phyloP scores from a whole-genome alignment of 2,113 vertebrate genomes.

The Menidia beryllina region DNA sequence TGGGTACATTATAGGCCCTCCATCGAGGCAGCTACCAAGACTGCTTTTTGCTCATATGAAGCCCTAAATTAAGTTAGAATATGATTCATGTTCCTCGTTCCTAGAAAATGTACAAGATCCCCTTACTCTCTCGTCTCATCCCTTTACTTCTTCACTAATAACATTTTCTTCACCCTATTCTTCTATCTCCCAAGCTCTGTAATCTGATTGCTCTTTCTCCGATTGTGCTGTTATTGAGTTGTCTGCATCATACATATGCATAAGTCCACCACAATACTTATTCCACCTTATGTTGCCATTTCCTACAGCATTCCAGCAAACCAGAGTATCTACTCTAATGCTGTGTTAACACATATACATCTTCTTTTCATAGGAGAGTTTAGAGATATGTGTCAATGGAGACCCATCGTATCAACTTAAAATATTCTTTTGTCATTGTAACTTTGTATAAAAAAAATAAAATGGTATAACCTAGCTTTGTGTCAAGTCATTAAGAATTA shows the following conservation, averaged over 20 bases:
- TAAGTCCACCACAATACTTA: constrained; percentile 72
- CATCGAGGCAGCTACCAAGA: constrained; percentile 48
- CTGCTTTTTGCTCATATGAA: constrained; percentile 72
- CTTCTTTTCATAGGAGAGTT: neutral
- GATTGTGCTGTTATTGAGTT: constrained; percentile 82
- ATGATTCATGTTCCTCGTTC: constrained; percentile 79
- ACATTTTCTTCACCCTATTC: constrained; percentile 78
- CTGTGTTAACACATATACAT: constrained; percentile 36
- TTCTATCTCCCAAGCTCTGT: constrained; percentile 71
- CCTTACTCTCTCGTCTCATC: constrained; percentile 65
- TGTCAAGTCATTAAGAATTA: no score
- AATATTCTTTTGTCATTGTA: no score
- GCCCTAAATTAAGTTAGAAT: constrained; percentile 79
- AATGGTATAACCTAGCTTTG: no score
- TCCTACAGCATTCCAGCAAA: constrained; percentile 38
- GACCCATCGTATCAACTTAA: neutral
- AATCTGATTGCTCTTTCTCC: constrained; percentile 80
- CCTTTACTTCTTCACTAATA: constrained; percentile 80
- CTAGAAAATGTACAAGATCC: constrained; percentile 70
- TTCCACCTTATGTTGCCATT: constrained; percentile 62
- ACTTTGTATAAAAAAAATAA: no score
- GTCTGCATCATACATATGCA: constrained; percentile 82
- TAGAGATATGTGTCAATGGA: constrained; percentile 5
- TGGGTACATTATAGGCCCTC: constrained; percentile 40
- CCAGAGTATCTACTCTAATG: constrained; percentile 35